phyloP scores from a whole-genome alignment of 1,140 invertebrate genomes.

The Asobara japonica region DNA sequence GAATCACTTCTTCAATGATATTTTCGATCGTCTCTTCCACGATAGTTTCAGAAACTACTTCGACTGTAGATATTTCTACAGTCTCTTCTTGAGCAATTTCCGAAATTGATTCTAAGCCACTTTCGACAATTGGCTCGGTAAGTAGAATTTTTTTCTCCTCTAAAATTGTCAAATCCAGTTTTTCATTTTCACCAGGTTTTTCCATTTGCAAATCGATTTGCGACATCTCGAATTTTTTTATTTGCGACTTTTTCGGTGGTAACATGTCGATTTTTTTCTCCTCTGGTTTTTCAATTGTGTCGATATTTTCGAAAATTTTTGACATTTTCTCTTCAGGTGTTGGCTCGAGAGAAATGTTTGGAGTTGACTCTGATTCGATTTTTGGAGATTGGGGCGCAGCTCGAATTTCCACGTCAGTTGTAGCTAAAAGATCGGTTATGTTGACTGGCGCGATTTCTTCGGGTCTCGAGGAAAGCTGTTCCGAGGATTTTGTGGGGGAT shows the following conservation, averaged over 20 bases:
- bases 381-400: too few species aligned
- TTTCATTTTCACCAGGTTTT: background rate
- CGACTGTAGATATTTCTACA: too few species aligned
- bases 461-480: background rate
- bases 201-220: conserved; percentile 49
- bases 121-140: too few species aligned
- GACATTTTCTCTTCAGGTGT: background rate
- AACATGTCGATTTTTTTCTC: conserved; percentile 49
- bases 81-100: too few species aligned
- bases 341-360: too few species aligned
- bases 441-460: conserved; percentile 9
- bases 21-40: conserved; percentile 19
- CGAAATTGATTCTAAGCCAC: too few species aligned
- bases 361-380: background rate
- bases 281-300: background rate
- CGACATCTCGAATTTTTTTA: conserved; percentile 62
- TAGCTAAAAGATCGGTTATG: conserved; percentile 16
- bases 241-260: conserved; percentile 61
- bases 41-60: too few species aligned
- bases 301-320: too few species aligned
- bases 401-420: conserved; percentile 19
- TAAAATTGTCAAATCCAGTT: too few species aligned
- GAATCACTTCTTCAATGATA: background rate
- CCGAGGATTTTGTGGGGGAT: background rate
- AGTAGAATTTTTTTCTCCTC: too few species aligned